phyloP scores from a whole-genome alignment of 64 coral and sea anemone species.

The Hydrozoanthus tunicans region DNA sequence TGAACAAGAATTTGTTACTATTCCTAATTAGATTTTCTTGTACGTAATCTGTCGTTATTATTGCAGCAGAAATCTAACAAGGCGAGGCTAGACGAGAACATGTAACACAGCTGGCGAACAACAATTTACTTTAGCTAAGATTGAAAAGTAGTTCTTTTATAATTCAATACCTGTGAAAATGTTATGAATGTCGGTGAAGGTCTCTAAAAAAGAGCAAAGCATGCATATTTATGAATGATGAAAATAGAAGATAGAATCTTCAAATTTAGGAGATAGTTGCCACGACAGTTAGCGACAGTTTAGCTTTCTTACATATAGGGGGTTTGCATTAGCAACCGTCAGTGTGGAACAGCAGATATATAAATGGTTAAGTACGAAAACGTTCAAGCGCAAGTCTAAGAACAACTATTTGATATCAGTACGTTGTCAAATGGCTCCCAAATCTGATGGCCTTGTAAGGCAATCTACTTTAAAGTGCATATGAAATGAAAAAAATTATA shows the following conservation, averaged over 20 bases:
- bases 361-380: too few relatives aligned
- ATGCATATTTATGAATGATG: background rate
- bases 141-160: background rate
- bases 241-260: background rate
- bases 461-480: too few relatives aligned
- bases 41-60: background rate
- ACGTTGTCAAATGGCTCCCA: too few relatives aligned
- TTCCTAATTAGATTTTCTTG: background rate
- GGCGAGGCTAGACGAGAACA: background rate
- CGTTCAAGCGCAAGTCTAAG: too few relatives aligned
- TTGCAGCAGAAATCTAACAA: too few relatives aligned
- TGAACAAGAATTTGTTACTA: too few relatives aligned
- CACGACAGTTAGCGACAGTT: background rate
- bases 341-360: too few relatives aligned
- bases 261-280: background rate
- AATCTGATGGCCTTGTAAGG: too few relatives aligned
- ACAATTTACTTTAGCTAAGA: background rate
- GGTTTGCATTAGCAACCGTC: too few relatives aligned
- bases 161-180: conserved; percentile 1
- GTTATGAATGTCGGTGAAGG: background rate
- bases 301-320: background rate
- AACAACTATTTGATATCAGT: too few relatives aligned
- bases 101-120: background rate
- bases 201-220: conserved; percentile 15
- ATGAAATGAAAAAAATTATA: too few relatives aligned